These are phyloP conservation scores for Proales similis DNA, from an alignment of 1,140 invertebrate genomes.

Conservation along the genomic window DNA sequence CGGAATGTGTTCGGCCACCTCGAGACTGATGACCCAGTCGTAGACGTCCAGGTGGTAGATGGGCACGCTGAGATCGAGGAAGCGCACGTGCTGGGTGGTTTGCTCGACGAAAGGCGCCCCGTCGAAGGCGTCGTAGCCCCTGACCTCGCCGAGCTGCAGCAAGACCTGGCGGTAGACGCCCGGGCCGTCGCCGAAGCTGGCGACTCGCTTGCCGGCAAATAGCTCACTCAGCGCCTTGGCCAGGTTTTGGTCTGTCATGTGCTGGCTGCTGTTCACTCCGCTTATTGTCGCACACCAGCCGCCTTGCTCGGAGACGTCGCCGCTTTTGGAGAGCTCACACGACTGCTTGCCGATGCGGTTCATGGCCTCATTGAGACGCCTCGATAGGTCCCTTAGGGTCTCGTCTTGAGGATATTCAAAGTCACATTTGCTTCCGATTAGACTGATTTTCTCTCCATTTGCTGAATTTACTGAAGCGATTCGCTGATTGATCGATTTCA, in stretches of 20 bases:
- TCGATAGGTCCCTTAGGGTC: no score
- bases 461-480: no score
- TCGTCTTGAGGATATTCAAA: no score
- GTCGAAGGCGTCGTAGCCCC: conserved; percentile 19
- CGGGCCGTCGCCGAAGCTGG: conserved; percentile 31
- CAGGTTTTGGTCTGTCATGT: conserved; percentile 6
- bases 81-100: not conserved
- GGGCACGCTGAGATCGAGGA: conserved; percentile 19
- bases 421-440: no score
- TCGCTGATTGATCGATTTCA: no score
- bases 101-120: conserved; percentile 20
- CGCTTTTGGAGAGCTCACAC: no score
- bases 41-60: conserved; percentile 11
- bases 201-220: conserved; percentile 2
- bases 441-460: no score
- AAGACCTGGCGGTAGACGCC: conserved; percentile 6
- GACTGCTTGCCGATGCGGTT: no score
- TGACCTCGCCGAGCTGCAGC: not conserved
- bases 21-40: conserved; percentile 23
- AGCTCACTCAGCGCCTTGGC: conserved; percentile 4
- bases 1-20: conserved; percentile 33
- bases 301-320: not conserved
- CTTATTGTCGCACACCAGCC: conserved; percentile 13
- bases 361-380: no score
- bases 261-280: conserved; percentile 6